Percentiles rank a stretch among this genome's conserved stretches.
phyloP scores from a whole-genome alignment of 2,113 vertebrate genomes.

The Alces alces region DNA sequence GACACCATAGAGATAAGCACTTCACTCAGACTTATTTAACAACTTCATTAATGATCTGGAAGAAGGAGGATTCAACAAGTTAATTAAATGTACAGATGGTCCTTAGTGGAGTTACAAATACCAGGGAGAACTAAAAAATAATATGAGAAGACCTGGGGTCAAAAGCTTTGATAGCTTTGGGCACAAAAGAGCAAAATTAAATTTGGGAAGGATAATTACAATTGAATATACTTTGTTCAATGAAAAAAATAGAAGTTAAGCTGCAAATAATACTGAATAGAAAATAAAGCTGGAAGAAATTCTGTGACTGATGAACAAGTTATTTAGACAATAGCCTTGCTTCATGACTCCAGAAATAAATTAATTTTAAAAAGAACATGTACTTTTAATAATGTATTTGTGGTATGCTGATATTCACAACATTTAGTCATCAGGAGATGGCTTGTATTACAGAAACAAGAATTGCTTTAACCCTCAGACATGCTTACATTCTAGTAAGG shows the following conservation, averaged over 20 bases:
- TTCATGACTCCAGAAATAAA: conserved; percentile 9
- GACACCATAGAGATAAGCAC: conserved; percentile 8
- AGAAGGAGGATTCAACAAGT: conserved; percentile 43
- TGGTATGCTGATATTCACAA: background rate
- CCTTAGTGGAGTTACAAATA: conserved; percentile 55
- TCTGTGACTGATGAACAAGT: background rate
- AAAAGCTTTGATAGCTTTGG: conserved; percentile 48
- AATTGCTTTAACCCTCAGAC: background rate
- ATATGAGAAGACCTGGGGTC: conserved; percentile 44
- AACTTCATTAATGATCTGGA: conserved; percentile 60
- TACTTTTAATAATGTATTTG: background rate
- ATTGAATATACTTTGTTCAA: conserved; percentile 30
- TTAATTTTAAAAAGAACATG: background rate
- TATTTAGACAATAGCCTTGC: background rate
- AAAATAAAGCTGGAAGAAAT: background rate
- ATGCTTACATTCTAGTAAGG: background rate
- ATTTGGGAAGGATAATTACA: conserved; percentile 43
- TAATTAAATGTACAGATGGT: conserved; percentile 69
- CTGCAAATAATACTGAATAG: background rate
- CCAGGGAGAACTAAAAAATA: conserved; percentile 54
- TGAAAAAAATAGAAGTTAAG: conserved; percentile 17
- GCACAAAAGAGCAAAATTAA: conserved; percentile 57
- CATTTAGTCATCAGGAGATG: background rate
- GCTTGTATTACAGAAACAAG: background rate
- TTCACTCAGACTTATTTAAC: conserved; percentile 50